phyloP scores from a whole-genome alignment of 1,140 invertebrate genomes.

The Calosoma granatense region DNA sequence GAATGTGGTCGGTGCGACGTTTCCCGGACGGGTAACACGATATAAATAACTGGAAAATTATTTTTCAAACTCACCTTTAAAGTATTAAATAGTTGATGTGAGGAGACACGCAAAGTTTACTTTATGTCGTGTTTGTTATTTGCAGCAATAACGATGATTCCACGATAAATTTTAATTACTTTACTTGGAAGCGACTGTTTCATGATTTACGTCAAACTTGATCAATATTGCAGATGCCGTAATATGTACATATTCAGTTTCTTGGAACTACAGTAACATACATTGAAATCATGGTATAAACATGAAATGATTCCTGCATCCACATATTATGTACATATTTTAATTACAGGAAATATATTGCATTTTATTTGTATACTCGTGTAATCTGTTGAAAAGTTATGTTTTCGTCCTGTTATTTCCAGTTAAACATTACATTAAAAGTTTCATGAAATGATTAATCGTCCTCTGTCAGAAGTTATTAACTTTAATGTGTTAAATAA shows the following conservation, averaged over 20 bases:
- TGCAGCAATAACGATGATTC: background rate
- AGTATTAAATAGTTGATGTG: background rate
- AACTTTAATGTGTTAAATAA: background rate
- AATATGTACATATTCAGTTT: too few relatives aligned
- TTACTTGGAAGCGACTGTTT: background rate
- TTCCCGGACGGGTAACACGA: background rate
- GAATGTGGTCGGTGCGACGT: background rate
- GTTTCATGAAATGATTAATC: background rate
- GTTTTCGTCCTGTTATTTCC: too few relatives aligned
- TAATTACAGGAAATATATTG: too few relatives aligned
- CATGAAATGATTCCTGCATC: too few relatives aligned
- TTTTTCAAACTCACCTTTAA: constrained; percentile 3
- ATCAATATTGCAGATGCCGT: too few relatives aligned
- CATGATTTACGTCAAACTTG: too few relatives aligned
- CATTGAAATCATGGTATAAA: too few relatives aligned
- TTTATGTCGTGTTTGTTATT: background rate
- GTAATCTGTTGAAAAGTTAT: too few relatives aligned
- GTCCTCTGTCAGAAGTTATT: background rate
- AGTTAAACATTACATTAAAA: constrained; percentile 5
- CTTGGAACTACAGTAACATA: too few relatives aligned
- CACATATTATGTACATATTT: too few relatives aligned
- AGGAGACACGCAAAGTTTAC: background rate
- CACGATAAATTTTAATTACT: background rate
- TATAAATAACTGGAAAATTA: constrained; percentile 7
- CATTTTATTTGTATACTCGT: too few relatives aligned